These are phyloP conservation scores for Martes martes DNA, from an alignment of 2,113 vertebrate species.

Conservation along the genomic window DNA sequence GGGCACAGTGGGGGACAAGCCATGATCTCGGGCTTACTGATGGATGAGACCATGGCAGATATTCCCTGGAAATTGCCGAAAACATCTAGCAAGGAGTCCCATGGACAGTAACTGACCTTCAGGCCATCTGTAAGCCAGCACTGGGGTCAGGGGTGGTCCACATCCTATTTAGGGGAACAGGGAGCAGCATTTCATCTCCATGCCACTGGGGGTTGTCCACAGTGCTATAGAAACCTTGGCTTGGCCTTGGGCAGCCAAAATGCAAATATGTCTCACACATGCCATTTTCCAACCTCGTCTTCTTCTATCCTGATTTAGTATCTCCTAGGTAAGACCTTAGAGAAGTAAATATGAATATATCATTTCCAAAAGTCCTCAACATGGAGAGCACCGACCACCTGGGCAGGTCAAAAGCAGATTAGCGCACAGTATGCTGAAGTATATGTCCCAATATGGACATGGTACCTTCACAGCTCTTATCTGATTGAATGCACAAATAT, in stretches of 20 bases:
- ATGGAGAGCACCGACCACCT: neutral
- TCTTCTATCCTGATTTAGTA: neutral
- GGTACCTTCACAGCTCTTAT: slow-evolving; percentile 11
- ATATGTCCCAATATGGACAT: neutral
- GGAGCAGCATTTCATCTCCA: neutral
- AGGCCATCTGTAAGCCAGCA: neutral
- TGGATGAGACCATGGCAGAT: neutral
- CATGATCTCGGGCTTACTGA: neutral
- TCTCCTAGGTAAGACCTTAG: neutral
- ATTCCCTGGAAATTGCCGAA: neutral
- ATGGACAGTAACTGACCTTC: neutral
- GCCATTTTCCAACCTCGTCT: neutral
- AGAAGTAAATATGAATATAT: neutral
- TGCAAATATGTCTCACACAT: neutral
- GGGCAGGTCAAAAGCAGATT: neutral
- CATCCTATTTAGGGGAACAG: neutral
- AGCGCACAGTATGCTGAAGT: neutral
- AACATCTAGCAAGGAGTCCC: neutral
- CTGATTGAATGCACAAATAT: slow-evolving; percentile 8
- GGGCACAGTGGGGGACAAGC: neutral
- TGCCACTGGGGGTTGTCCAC: neutral
- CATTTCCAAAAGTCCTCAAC: neutral
- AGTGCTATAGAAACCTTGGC: neutral
- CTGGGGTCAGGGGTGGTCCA: too few relatives aligned
- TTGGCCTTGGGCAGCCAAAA: neutral